Evolutionary conservation across 2,888 invertebrate species (phyloP).

Genomic region (Cerastoderma edule): DNA sequence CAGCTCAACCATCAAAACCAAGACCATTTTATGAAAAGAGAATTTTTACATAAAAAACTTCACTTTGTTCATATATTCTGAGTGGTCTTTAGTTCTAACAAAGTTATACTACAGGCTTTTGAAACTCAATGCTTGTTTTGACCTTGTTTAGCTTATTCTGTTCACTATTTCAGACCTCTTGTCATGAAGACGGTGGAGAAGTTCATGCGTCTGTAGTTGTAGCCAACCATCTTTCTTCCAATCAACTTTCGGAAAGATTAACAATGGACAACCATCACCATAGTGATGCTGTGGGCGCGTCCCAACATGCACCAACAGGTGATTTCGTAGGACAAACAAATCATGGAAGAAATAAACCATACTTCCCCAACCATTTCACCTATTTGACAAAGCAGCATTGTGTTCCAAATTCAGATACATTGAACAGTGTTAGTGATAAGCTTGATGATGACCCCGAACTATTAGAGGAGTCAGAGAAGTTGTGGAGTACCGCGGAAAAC

Average conservation of each 20-base stretch:
- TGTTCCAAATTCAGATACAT: constrained; percentile 13
- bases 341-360: constrained; percentile 10
- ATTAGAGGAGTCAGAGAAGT: constrained; percentile 49
- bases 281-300: constrained; percentile 51
- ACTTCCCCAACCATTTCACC: constrained; percentile 12
- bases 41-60: too few species aligned
- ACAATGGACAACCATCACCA: constrained; percentile 52
- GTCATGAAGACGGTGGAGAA: constrained; percentile 67
- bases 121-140: too few species aligned
- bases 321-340: constrained; percentile 3
- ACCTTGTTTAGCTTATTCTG: too few species aligned
- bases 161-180: constrained; percentile 70
- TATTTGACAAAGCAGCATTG: constrained; percentile 11
- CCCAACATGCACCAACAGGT: constrained; percentile 27
- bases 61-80: too few species aligned
- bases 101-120: too few species aligned
- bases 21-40: too few species aligned
- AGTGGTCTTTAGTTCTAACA: too few species aligned
- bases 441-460: constrained; percentile 42
- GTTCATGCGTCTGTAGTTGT: constrained; percentile 56
- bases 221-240: constrained; percentile 60
- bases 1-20: too few species aligned
- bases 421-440: neutral
- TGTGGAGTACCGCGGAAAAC: constrained; percentile 72
- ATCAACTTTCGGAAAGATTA: constrained; percentile 41